Evolutionary conservation across 2,888 invertebrate species (phyloP).

Genomic region (Acanthosepion lycidas): DNA sequence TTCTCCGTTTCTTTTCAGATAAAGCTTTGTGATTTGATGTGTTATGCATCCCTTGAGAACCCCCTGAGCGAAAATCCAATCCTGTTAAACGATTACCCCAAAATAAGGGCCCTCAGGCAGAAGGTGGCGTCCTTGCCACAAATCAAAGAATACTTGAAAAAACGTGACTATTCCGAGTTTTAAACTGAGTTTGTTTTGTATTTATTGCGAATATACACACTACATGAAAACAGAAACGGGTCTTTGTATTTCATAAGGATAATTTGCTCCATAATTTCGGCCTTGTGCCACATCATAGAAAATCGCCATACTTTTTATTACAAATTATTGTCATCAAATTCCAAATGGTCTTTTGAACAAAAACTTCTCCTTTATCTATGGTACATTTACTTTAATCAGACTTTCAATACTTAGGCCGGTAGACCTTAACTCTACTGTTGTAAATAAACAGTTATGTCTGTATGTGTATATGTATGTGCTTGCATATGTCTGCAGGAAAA

Average conservation of each 20-base stretch:
- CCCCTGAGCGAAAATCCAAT: constrained; percentile 44
- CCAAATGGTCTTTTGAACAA: too few species aligned
- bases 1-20: background rate
- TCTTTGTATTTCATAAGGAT: background rate
- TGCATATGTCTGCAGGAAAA: too few species aligned
- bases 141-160: background rate
- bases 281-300: too few species aligned
- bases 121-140: background rate
- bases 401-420: too few species aligned
- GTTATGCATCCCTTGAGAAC: constrained; percentile 48
- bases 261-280: too few species aligned
- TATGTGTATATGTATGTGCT: too few species aligned
- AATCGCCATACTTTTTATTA: too few species aligned
- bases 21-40: constrained; percentile 47
- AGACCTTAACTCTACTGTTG: too few species aligned
- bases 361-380: too few species aligned
- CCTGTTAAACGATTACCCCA: constrained; percentile 44
- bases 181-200: background rate
- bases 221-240: background rate
- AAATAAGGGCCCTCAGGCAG: constrained; percentile 3
- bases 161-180: background rate
- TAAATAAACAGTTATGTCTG: too few species aligned
- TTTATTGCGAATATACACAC: background rate
- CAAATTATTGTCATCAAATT: too few species aligned
- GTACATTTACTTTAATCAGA: too few species aligned